phyloP scores from a whole-genome alignment of 2,888 invertebrate genomes.

The Rotaria magnacalcarata region DNA sequence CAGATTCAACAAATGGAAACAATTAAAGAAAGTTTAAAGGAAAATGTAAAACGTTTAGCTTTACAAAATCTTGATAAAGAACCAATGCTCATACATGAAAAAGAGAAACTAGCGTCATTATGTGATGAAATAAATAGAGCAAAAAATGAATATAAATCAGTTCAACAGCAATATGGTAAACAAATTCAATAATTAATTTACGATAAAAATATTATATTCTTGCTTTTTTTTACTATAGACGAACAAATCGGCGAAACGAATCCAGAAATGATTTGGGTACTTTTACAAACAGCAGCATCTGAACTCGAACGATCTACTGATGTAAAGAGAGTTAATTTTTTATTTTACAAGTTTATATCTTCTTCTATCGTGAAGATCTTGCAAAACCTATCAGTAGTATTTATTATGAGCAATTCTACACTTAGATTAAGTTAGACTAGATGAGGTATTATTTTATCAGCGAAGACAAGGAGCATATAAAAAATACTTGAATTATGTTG shows the following conservation, averaged over 20 bases:
- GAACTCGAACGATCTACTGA: conserved; percentile 9
- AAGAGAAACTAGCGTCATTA: not conserved
- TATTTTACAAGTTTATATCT: too few relatives aligned
- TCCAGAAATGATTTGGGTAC: conserved; percentile 20
- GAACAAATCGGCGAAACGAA: not conserved
- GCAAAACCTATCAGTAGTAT: too few relatives aligned
- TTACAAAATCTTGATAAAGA: not conserved
- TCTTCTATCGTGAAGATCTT: too few relatives aligned
- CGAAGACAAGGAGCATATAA: too few relatives aligned
- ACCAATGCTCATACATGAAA: not conserved
- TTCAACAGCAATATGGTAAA: not conserved
- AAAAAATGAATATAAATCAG: not conserved
- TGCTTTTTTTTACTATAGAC: not conserved
- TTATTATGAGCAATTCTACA: too few relatives aligned
- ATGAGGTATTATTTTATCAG: too few relatives aligned
- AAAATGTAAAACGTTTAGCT: not conserved
- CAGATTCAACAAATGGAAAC: conserved; percentile 1
- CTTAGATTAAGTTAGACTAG: too few relatives aligned
- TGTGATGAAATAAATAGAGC: not conserved
- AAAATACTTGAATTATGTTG: too few relatives aligned
- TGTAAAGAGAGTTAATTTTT: not conserved
- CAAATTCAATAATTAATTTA: not conserved
- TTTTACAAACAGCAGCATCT: conserved; percentile 12
- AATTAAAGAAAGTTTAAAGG: conserved; percentile 1
- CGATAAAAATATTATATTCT: not conserved